Conservation (phyloP, 2,888 invertebrate species). For the Leptinotarsa haldemani region DNA sequence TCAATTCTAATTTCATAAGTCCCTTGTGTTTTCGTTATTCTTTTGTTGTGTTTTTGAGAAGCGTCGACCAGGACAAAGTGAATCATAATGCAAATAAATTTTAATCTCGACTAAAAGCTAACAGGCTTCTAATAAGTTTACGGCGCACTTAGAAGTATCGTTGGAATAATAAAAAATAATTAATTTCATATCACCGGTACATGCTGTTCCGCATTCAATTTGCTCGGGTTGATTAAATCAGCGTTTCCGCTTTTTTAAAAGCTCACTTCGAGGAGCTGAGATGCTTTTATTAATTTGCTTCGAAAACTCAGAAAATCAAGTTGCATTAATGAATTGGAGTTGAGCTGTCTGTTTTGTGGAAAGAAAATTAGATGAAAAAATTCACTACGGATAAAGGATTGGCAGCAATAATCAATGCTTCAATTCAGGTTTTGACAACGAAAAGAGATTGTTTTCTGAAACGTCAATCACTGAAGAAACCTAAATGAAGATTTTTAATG, state of each 20-base stretch:
- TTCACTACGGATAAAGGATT: too few relatives aligned
- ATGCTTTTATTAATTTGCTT: slow-evolving; percentile 3
- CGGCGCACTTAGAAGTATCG: slow-evolving; percentile 50
- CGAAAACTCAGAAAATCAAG: not conserved
- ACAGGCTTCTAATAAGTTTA: slow-evolving; percentile 56
- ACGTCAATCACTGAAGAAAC: too few relatives aligned
- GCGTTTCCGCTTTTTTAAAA: slow-evolving; percentile 23
- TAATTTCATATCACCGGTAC: slow-evolving; percentile 47
- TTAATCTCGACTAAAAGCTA: slow-evolving; percentile 60
- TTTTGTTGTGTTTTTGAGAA: slow-evolving; percentile 54
- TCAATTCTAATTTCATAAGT: slow-evolving; percentile 54
- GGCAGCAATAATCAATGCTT: too few relatives aligned
- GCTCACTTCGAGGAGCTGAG: not conserved
- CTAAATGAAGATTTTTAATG: too few relatives aligned
- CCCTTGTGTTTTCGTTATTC: slow-evolving; percentile 54
- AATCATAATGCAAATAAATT: slow-evolving; percentile 61
- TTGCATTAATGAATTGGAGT: not conserved
- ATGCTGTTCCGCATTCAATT: slow-evolving; percentile 31
- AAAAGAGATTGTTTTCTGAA: too few relatives aligned
- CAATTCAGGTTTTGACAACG: too few relatives aligned
- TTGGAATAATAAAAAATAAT: slow-evolving; percentile 51
- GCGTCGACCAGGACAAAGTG: slow-evolving; percentile 52
- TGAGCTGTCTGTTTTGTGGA: not conserved
- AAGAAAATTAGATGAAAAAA: too few relatives aligned
- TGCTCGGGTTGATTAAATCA: slow-evolving; percentile 31